These are phyloP conservation scores for Proteles cristata DNA, from an alignment of 2,113 vertebrate species.

Conservation along the genomic window DNA sequence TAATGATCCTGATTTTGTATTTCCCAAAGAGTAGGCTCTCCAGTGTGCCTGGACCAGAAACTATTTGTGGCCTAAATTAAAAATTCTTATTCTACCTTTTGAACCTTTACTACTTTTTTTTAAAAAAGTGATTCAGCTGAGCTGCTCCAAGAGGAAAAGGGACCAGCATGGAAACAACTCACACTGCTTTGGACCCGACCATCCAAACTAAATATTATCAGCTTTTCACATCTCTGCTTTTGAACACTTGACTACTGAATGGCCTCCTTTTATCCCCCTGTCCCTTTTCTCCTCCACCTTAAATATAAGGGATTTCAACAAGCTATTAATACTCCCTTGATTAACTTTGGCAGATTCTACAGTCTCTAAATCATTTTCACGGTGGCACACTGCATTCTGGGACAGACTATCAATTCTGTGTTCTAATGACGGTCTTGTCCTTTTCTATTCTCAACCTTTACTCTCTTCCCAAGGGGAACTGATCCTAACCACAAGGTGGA, in stretches of 20 bases:
- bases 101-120: background rate
- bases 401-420: conserved; percentile 60
- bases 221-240: background rate
- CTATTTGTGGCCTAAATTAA: background rate
- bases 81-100: background rate
- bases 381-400: conserved; percentile 47
- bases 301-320: conserved; percentile 49
- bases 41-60: background rate
- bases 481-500: background rate
- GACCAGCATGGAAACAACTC: background rate
- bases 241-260: background rate
- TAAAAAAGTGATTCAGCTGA: background rate
- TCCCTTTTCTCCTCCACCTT: background rate
- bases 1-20: background rate
- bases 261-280: background rate
- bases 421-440: conserved; percentile 46
- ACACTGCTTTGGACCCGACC: background rate
- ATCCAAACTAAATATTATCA: background rate
- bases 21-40: background rate
- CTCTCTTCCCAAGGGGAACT: background rate
- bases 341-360: conserved; percentile 66
- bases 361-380: conserved; percentile 73
- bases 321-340: conserved; percentile 64
- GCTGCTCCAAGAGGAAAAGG: background rate
- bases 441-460: conserved; percentile 52